Base-by-base conservation (phyloP, 2,888 invertebrate species). In the Melanchra persicariae region DNA sequence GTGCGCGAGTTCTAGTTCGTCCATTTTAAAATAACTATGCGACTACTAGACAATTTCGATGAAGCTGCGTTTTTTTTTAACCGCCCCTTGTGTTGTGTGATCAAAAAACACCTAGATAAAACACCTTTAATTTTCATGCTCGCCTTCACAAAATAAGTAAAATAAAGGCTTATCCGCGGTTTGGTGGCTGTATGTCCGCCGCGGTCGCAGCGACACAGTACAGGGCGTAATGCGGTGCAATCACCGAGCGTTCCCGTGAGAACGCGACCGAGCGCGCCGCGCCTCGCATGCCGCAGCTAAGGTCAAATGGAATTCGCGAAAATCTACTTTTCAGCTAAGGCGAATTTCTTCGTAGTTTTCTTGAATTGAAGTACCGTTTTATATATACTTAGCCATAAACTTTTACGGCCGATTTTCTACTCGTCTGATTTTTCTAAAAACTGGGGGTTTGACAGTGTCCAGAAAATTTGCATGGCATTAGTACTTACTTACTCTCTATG, bases 171-270 rank as follows among this genome's bases (percentile, higher is more conserved):
- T 57, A 75, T 90, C 89, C 87, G 84, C 52, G 71, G 77, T 83
- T 81, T 68, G 73, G 76, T 86, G 86, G 87, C 79, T 88, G 88
- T 80, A 85, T 87, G 89, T 87, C 79, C 74, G n/a, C 81, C 68
- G 89, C 87, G 83, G 88, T 88, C 84, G 88, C 71, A 82, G 82
- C 92, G 93, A 92, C 91, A 91, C 91, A 92, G 90, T 91, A 91
- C 91, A 89, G 90, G 89, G 89, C 91, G 92, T 92, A 93, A 91
- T 93, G 92, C 93, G 89, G 92, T 91, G 93, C 94, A 93, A 93
- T 93, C 93, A 92, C 92, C 91, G 91, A 82, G 89, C 91, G 94
- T 96, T 95, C 95, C 95, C 95, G 95, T 95, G 95, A 94, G 95
- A 96, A 95, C 94, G 89, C 89, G 88, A 88, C 90, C 91, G 87